Conservation (phyloP, 2,113 vertebrate genomes). For the Prunella himalayana region DNA sequence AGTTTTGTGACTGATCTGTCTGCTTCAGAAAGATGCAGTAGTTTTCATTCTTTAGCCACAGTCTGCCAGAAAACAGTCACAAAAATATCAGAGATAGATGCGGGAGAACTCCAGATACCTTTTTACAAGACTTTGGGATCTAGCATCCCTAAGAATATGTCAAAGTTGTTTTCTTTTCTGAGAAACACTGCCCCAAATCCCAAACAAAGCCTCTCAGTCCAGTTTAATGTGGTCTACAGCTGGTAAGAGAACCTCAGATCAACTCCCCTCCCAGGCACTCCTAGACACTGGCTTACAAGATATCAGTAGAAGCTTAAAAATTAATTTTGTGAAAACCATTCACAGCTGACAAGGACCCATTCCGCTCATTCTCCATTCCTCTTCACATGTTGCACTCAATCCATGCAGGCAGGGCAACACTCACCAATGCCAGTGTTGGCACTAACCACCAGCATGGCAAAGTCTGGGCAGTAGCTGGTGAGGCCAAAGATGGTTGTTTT, state of each 20-base stretch:
- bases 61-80: neutral
- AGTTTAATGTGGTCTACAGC: neutral
- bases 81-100: neutral
- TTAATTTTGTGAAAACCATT: neutral
- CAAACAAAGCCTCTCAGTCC: neutral
- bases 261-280: neutral
- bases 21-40: neutral
- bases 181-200: neutral
- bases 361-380: neutral
- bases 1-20: neutral
- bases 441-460: slow-evolving; percentile 96
- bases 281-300: neutral
- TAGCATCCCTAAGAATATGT: neutral
- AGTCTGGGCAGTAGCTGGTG: slow-evolving; percentile 97
- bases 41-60: neutral
- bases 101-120: neutral
- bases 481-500: slow-evolving; percentile 99
- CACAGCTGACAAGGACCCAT: neutral
- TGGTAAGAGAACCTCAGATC: neutral
- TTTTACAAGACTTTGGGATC: neutral
- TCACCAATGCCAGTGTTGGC: slow-evolving; percentile 97
- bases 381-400: neutral
- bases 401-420: neutral
- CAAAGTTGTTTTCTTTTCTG: neutral
- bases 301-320: neutral